These are phyloP conservation scores for Cheilosia soror DNA, from an alignment of 2,888 invertebrate genomes.

Conservation along the genomic window DNA sequence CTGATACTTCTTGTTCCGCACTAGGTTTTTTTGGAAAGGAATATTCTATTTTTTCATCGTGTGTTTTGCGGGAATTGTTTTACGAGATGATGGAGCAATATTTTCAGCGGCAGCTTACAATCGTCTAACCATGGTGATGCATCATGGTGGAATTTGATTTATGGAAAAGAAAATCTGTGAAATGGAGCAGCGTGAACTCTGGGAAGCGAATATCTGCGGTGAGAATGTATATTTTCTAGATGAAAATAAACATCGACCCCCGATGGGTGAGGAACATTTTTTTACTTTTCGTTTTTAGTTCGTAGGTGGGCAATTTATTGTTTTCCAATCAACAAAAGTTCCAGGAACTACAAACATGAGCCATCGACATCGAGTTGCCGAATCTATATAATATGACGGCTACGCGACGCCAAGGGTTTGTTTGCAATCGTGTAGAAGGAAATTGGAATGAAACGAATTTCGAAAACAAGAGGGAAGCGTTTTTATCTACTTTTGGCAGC, in stretches of 20 bases:
- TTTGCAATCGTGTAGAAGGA: neutral
- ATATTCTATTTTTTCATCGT: constrained; percentile 9
- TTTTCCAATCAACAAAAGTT: constrained; percentile 60
- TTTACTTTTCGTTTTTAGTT: constrained; percentile 8
- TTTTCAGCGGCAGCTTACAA: constrained; percentile 66
- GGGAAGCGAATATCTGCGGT: neutral
- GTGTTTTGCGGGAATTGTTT: constrained; percentile 49
- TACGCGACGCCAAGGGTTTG: neutral
- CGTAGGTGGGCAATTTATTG: constrained; percentile 30
- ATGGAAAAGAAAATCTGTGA: constrained; percentile 24
- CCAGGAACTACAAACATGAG: constrained; percentile 13
- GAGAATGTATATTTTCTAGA: constrained; percentile 45
- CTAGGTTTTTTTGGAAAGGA: neutral
- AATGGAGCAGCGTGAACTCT: constrained; percentile 9
- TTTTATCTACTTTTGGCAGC: neutral
- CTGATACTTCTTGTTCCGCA: constrained; percentile 37
- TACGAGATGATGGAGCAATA: constrained; percentile 59
- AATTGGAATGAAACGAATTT: constrained; percentile 7
- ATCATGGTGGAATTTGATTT: constrained; percentile 49
- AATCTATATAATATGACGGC: neutral
- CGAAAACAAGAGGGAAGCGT: neutral
- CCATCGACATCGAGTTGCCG: neutral
- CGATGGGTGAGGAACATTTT: constrained; percentile 10
- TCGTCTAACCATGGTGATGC: constrained; percentile 44
- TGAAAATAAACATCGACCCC: constrained; percentile 38